phyloP scores from a whole-genome alignment of 2,888 invertebrate genomes.

The Oxycera nigricornis region DNA sequence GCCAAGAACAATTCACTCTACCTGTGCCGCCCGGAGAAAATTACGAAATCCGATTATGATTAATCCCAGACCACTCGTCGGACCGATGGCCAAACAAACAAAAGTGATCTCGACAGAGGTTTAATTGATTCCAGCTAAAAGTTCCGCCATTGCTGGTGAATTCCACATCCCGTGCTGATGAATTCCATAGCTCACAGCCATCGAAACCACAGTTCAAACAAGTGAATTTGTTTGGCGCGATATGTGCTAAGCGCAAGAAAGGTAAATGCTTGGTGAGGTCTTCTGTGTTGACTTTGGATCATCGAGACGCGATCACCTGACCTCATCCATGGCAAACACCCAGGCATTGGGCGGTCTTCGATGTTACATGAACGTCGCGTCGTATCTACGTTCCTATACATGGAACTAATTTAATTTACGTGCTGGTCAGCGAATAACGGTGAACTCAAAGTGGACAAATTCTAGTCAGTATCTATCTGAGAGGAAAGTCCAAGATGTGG shows the following conservation, averaged over 20 bases:
- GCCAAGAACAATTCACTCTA: neutral
- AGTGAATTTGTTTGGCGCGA: constrained; percentile 27
- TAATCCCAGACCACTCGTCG: constrained; percentile 1
- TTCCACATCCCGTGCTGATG: neutral
- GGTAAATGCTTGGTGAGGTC: neutral
- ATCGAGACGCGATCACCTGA: constrained; percentile 28
- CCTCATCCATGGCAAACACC: constrained; percentile 38
- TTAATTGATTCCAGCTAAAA: constrained; percentile 8
- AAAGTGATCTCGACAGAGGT: constrained; percentile 22
- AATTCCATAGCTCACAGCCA: neutral
- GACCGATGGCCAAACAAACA: constrained; percentile 11
- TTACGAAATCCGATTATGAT: constrained; percentile 35
- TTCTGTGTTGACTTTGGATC: constrained; percentile 23
- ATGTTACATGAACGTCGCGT: neutral
- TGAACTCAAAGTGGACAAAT: constrained; percentile 27
- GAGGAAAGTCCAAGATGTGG: constrained; percentile 14
- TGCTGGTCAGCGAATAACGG: constrained; percentile 31
- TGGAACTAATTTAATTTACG: constrained; percentile 41
- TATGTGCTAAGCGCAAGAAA: constrained; percentile 5
- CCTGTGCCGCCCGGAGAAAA: neutral
- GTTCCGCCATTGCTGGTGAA: neutral
- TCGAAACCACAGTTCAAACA: constrained; percentile 14
- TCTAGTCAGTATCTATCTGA: constrained; percentile 18
- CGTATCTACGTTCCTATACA: constrained; percentile 10
- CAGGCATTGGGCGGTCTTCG: neutral